Conservation (phyloP, 2,888 invertebrate genomes). For the Drosophila rellima region DNA sequence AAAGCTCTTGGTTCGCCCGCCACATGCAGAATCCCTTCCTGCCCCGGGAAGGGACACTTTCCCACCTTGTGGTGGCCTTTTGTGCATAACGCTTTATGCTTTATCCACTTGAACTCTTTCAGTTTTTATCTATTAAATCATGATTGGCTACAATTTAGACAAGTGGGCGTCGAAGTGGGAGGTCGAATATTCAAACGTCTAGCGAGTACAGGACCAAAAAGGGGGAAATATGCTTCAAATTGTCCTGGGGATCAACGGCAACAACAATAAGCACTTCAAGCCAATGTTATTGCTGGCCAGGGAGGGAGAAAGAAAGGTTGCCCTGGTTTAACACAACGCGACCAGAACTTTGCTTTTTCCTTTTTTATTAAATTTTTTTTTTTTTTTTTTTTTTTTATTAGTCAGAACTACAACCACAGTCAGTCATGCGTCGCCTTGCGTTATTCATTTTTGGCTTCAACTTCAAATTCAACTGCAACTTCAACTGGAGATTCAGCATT, state of each 20-base stretch:
- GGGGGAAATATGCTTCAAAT: constrained; percentile 61
- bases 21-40: background rate
- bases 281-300: constrained; percentile 28
- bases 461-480: constrained; percentile 19
- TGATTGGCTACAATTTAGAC: constrained; percentile 79
- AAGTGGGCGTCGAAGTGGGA: constrained; percentile 52
- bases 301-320: background rate
- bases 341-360: constrained; percentile 18
- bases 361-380: background rate
- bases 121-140: constrained; percentile 79
- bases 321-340: constrained; percentile 39
- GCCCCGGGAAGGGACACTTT: background rate
- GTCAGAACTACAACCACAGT: constrained; percentile 31
- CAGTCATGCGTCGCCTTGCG: constrained; percentile 72
- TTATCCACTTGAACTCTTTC: constrained; percentile 79
- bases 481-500: constrained; percentile 5
- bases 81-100: constrained; percentile 77
- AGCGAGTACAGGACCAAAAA: constrained; percentile 28
- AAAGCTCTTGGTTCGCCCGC: constrained; percentile 47
- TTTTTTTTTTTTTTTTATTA: constrained; percentile 17
- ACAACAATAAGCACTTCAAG: constrained; percentile 55
- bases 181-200: constrained; percentile 1
- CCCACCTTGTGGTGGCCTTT: constrained; percentile 49
- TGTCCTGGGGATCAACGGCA: constrained; percentile 45
- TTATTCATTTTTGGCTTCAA: constrained; percentile 67